Conservation (phyloP, 2,888 invertebrate species). For the Gasteruption jaculator region DNA sequence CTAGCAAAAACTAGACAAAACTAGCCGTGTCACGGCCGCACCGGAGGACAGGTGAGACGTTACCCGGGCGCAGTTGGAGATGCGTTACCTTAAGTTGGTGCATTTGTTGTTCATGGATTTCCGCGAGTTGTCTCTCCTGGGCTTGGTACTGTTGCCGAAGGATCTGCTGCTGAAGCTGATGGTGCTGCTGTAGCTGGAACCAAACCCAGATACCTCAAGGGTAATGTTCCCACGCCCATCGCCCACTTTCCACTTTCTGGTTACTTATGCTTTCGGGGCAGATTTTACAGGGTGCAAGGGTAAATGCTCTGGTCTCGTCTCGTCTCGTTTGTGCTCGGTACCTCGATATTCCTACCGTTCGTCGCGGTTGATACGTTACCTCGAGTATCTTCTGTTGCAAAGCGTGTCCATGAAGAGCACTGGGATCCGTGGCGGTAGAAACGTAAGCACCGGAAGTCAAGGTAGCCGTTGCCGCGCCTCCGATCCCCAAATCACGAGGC, state of each 20-base stretch:
- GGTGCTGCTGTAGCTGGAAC: slow-evolving; percentile 88
- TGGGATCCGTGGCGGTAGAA: slow-evolving; percentile 53
- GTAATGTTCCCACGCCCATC: slow-evolving; percentile 31
- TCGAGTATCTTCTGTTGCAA: slow-evolving; percentile 68
- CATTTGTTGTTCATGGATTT: slow-evolving; percentile 87
- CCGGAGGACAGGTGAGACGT: too few species aligned
- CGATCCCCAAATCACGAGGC: slow-evolving; percentile 44
- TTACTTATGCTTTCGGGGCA: slow-evolving; percentile 5
- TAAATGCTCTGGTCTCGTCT: slow-evolving; percentile 6
- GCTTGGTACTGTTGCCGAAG: slow-evolving; percentile 88
- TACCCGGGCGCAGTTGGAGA: too few species aligned
- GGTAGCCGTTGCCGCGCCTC: slow-evolving; percentile 49
- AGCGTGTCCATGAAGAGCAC: slow-evolving; percentile 58
- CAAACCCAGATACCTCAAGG: slow-evolving; percentile 49
- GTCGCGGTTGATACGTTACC: slow-evolving; percentile 50
- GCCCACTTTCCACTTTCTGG: not conserved
- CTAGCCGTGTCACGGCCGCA: too few species aligned
- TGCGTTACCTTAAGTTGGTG: slow-evolving; percentile 77
- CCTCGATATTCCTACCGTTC: not conserved
- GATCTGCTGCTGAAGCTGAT: slow-evolving; percentile 88
- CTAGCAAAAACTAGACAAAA: too few species aligned
- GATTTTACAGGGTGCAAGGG: slow-evolving; percentile 10
- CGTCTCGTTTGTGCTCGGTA: not conserved
- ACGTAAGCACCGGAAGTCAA: slow-evolving; percentile 52
- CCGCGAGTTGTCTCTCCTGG: slow-evolving; percentile 84